These are phyloP conservation scores for Seira ritae DNA, from an alignment of 2,888 invertebrate species.

Conservation along the genomic window DNA sequence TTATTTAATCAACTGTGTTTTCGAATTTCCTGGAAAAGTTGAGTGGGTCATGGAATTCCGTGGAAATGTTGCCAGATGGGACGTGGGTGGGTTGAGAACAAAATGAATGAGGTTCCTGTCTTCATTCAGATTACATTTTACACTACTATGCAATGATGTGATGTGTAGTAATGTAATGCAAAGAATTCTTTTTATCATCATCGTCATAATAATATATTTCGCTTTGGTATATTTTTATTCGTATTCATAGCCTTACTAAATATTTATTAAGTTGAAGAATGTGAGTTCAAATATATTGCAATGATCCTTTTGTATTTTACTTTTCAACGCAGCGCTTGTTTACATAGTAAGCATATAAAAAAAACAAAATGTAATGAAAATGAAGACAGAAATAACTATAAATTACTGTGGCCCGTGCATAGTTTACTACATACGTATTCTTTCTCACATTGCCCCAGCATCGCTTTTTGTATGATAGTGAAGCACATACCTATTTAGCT, in stretches of 20 bases:
- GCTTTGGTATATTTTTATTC: not conserved
- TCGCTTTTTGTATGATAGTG: not conserved
- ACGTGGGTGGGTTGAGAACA: conserved; percentile 51
- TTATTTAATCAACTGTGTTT: conserved; percentile 1
- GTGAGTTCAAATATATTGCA: not conserved
- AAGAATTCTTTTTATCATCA: not conserved
- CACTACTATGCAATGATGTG: too few species aligned
- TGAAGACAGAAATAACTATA: not conserved
- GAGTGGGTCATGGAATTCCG: conserved; percentile 23
- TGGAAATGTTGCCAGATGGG: conserved; percentile 61
- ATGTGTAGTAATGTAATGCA: too few species aligned
- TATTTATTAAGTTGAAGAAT: not conserved
- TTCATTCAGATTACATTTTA: conserved; percentile 6
- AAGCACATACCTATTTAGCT: not conserved
- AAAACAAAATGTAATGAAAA: too few species aligned
- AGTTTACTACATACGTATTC: not conserved
- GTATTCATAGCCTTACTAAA: not conserved
- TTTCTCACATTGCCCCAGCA: not conserved
- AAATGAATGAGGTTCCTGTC: not conserved
- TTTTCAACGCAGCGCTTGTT: too few species aligned
- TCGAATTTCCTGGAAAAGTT: conserved; percentile 18
- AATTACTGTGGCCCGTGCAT: not conserved
- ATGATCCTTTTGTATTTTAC: too few species aligned
- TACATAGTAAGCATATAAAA: too few species aligned
- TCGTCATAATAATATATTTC: not conserved